Conservation (phyloP, 2,797 vertebrate genomes). For the Myotis daubentonii region DNA sequence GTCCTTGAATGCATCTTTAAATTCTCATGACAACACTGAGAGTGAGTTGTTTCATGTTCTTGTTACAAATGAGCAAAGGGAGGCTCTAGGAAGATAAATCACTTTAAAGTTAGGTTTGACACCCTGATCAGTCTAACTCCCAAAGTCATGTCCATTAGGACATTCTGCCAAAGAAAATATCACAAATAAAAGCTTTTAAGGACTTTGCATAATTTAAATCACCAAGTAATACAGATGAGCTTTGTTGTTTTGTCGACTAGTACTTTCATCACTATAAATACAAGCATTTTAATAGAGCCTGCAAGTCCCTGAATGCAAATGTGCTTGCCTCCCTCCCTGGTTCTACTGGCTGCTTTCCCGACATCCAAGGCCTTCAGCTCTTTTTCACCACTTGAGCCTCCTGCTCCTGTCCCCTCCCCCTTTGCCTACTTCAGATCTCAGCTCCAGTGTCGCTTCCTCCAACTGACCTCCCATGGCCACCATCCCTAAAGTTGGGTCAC, state of each 20-base stretch:
- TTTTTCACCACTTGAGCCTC: background rate
- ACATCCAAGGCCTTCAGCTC: background rate
- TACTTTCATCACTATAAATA: background rate
- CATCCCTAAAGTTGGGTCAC: background rate
- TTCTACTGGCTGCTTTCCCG: background rate
- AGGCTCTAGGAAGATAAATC: background rate
- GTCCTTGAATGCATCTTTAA: background rate
- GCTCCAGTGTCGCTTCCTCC: background rate
- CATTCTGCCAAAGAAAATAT: background rate
- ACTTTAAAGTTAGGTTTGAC: background rate
- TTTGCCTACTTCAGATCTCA: background rate
- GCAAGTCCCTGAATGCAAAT: background rate
- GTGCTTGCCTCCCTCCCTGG: background rate
- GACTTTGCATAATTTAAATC: background rate
- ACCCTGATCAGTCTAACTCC: background rate
- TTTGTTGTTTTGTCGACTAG: conserved; percentile 5
- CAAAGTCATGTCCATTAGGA: background rate
- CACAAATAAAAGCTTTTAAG: background rate
- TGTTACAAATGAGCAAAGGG: background rate
- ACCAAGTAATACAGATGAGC: background rate
- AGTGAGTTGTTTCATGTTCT: background rate
- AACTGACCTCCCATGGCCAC: background rate
- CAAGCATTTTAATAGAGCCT: background rate
- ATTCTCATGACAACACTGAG: background rate
- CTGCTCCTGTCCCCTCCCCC: background rate